A percentile compares a stretch with the other conserved stretches of the same genome.
Evolutionary conservation across 1,140 invertebrate genomes (phyloP).

Genomic region (Aphis craccivora): DNA sequence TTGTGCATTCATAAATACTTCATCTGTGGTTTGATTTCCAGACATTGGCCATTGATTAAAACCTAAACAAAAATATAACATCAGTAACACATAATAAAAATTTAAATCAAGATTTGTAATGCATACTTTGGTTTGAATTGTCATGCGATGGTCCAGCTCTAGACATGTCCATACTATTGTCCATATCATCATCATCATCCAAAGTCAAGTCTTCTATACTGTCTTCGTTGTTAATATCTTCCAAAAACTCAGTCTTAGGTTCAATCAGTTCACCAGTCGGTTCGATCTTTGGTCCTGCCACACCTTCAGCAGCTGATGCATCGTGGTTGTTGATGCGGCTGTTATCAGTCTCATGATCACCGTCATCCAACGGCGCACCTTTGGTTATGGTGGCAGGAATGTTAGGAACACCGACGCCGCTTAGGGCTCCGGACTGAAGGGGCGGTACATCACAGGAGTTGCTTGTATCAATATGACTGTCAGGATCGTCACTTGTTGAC

Average conservation of each 20-base stretch:
- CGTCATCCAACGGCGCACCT: conserved; percentile 57
- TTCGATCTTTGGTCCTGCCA: conserved; percentile 61
- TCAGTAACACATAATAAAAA: background rate
- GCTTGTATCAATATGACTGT: conserved; percentile 60
- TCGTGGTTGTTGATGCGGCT: conserved; percentile 58
- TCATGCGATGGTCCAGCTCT: conserved; percentile 67
- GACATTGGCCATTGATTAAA: conserved; percentile 71
- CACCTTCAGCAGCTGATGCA: conserved; percentile 53
- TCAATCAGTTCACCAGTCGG: conserved; percentile 64
- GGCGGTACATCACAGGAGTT: conserved; percentile 62
- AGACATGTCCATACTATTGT: conserved; percentile 65
- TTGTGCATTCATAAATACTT: conserved; percentile 76
- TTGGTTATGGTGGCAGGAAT: conserved; percentile 61
- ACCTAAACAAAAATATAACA: conserved; percentile 63
- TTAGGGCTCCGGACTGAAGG: conserved; percentile 59
- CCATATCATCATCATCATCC: conserved; percentile 78
- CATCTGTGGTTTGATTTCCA: conserved; percentile 68
- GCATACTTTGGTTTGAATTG: conserved; percentile 67
- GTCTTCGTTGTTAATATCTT: conserved; percentile 74
- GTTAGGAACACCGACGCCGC: conserved; percentile 61
- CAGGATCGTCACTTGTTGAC: conserved; percentile 61
- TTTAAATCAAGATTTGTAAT: background rate
- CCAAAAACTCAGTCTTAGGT: conserved; percentile 79
- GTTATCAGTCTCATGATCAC: conserved; percentile 58
- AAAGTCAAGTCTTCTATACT: conserved; percentile 83